Percentiles rank a stretch among this genome's conserved stretches.
These are phyloP conservation scores for Urocyon cinereoargenteus DNA, from an alignment of 2,797 vertebrate genomes.

Conservation along the genomic window DNA sequence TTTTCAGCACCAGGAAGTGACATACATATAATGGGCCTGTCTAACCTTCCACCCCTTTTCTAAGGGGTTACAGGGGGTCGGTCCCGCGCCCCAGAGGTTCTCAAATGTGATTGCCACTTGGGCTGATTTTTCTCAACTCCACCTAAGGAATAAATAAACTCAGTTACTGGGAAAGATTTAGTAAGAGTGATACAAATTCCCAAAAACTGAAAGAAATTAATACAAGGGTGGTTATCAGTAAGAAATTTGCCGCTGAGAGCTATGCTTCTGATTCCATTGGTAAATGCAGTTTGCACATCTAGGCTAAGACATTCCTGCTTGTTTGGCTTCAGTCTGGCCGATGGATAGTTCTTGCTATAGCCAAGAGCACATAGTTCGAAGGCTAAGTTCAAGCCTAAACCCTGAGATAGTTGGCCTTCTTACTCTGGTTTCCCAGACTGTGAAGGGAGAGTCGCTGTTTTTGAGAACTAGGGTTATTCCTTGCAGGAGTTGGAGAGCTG, in stretches of 20 bases:
- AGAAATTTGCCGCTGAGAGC: not conserved
- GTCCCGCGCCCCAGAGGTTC: not conserved
- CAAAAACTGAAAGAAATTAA: not conserved
- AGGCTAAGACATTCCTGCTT: not conserved
- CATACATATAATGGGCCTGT: rapidly evolving
- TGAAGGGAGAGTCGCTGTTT: not conserved
- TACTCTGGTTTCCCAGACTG: not conserved
- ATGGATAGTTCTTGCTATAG: too few relatives aligned
- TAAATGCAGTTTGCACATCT: not conserved
- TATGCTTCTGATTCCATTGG: not conserved
- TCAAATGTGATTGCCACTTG: not conserved
- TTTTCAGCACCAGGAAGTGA: not conserved
- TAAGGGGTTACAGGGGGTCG: rapidly evolving
- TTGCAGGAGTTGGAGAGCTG: not conserved
- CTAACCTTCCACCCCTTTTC: not conserved
- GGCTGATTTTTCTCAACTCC: not conserved
- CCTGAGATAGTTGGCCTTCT: not conserved
- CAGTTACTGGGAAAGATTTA: not conserved
- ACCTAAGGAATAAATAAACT: not conserved
- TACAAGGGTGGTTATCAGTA: not conserved
- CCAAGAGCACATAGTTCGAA: not conserved
- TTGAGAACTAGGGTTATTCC: not conserved
- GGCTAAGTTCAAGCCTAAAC: not conserved
- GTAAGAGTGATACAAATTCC: not conserved
- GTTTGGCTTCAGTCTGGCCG: not conserved